Conservation (phyloP, 2,797 vertebrate species). For the Anguilla anguilla region DNA sequence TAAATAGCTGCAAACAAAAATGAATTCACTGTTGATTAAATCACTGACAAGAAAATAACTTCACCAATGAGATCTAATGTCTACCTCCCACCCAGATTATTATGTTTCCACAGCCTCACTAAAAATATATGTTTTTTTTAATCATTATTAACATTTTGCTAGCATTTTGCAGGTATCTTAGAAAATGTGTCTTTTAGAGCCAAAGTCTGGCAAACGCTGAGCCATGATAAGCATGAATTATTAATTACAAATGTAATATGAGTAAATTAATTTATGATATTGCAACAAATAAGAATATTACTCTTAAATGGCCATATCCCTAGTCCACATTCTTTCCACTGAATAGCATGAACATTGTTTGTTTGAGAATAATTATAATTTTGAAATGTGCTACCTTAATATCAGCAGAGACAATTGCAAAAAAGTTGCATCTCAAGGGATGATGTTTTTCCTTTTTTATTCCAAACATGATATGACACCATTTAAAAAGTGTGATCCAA, state of each 20-base stretch:
- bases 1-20: slow-evolving; percentile 21
- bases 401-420: not conserved
- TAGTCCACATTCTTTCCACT: not conserved
- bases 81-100: slow-evolving; percentile 20
- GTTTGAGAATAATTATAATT: not conserved
- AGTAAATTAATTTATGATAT: slow-evolving; percentile 25
- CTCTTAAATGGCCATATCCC: not conserved
- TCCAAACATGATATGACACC: not conserved
- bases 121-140: not conserved
- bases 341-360: not conserved
- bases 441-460: not conserved
- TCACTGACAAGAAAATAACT: not conserved
- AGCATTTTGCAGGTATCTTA: not conserved
- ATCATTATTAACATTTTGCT: not conserved
- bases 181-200: not conserved
- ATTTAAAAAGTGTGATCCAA: not conserved
- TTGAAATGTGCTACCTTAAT: not conserved
- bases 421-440: not conserved
- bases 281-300: not conserved
- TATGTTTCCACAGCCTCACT: not conserved
- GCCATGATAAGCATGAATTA: slow-evolving; percentile 11
- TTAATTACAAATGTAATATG: not conserved
- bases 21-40: slow-evolving; percentile 22
- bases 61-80: slow-evolving; percentile 20
- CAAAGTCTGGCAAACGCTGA: slow-evolving; percentile 6